These are phyloP conservation scores for Metaphire vulgaris DNA, from an alignment of 1,140 invertebrate genomes.

Conservation along the genomic window DNA sequence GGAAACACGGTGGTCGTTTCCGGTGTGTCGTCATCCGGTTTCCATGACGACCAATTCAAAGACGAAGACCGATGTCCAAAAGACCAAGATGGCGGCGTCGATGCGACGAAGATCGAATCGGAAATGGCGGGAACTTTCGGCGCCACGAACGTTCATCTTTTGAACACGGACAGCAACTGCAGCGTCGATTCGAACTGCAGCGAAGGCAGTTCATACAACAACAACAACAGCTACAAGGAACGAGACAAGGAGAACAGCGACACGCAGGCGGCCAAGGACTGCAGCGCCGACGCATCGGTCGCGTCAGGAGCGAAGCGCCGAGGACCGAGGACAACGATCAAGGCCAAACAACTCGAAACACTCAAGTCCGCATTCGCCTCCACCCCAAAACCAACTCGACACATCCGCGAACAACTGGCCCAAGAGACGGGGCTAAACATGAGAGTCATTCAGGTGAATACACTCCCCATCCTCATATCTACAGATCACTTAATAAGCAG, in stretches of 20 bases:
- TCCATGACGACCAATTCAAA: neutral
- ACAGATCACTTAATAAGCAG: neutral
- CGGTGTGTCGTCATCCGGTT: neutral
- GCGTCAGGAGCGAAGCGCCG: conserved; percentile 64
- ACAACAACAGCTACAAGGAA: neutral
- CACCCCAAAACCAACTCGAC: conserved; percentile 95
- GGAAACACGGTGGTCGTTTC: neutral
- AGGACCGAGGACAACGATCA: conserved; percentile 92
- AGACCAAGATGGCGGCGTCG: neutral
- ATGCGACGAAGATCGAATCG: neutral
- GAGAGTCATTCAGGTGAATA: conserved; percentile 93
- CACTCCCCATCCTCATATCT: neutral
- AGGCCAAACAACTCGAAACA: conserved; percentile 74
- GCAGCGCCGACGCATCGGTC: neutral
- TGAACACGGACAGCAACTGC: neutral
- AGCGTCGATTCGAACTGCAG: neutral
- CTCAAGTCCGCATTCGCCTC: conserved; percentile 82
- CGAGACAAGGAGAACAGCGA: neutral
- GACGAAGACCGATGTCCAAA: neutral
- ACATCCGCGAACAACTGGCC: conserved; percentile 96
- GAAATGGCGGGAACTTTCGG: too few relatives aligned
- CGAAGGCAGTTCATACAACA: neutral
- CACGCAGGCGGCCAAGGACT: neutral
- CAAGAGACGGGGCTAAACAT: conserved; percentile 98
- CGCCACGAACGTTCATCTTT: neutral